Evolutionary conservation across 37 sponge, comb jelly and placozoan genomes (phyloP).

Genomic region (Spongilla lacustris): DNA sequence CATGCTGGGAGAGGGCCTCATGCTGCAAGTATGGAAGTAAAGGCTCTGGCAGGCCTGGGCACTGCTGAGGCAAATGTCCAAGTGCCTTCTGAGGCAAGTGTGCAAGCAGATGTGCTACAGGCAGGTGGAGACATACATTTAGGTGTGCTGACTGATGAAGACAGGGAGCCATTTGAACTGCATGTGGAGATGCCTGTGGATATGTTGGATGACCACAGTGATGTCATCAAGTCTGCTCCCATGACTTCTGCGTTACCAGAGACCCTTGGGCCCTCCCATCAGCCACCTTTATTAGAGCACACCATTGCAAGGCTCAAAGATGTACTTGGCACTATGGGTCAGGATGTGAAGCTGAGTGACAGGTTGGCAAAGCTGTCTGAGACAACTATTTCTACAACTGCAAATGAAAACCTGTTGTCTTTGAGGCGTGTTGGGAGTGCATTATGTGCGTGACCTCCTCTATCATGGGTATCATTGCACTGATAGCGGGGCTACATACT

Average conservation of each 20-base stretch:
- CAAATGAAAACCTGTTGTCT: constrained; percentile 56
- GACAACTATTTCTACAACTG: constrained; percentile 27
- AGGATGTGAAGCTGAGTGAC: neutral
- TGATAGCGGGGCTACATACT: too few relatives aligned
- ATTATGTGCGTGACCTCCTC: too few relatives aligned
- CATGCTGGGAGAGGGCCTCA: too few relatives aligned
- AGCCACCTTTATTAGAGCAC: neutral
- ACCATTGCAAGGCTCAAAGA: neutral
- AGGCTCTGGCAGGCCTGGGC: neutral
- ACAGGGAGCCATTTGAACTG: neutral
- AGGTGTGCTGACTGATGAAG: neutral
- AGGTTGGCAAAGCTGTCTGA: constrained; percentile 34
- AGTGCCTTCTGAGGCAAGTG: neutral
- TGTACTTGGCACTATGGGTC: neutral
- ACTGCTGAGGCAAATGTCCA: neutral
- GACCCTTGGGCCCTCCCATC: neutral
- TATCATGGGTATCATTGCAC: too few relatives aligned
- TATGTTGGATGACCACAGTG: neutral
- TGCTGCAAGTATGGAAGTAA: neutral
- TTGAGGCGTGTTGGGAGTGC: too few relatives aligned
- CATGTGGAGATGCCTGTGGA: too few relatives aligned
- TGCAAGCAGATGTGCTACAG: neutral
- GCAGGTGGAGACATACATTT: neutral
- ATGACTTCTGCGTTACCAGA: neutral
- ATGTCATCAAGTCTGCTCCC: neutral